Evolutionary conservation across 1,140 invertebrate genomes (phyloP).

Genomic region (Calliphora vicina): DNA sequence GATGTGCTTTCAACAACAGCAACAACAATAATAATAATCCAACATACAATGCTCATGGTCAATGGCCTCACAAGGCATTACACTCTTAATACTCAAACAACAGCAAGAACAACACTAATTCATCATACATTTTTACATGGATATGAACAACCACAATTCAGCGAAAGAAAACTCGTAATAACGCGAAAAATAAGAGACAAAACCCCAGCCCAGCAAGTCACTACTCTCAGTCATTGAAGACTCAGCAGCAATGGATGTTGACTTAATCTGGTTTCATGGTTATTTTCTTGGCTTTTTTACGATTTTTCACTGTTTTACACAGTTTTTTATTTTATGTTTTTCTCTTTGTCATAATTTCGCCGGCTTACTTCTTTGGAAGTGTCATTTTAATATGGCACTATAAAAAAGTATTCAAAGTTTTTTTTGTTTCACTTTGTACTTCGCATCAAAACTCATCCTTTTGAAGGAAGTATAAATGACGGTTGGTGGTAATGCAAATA

Average conservation of each 20-base stretch:
- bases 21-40: background rate
- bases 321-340: background rate
- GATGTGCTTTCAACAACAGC: background rate
- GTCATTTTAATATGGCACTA: slow-evolving; percentile 10
- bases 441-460: background rate
- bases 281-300: background rate
- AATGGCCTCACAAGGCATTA: slow-evolving; percentile 39
- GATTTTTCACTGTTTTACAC: background rate
- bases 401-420: background rate
- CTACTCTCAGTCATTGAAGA: background rate
- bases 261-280: background rate
- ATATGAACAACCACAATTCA: background rate
- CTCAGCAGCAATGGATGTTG: background rate
- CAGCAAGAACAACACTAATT: background rate
- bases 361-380: background rate
- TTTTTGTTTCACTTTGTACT: background rate
- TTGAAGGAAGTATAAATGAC: background rate
- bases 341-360: background rate
- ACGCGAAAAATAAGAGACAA: background rate
- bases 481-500: background rate
- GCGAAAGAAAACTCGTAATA: background rate
- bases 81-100: background rate
- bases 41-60: slow-evolving; percentile 37
- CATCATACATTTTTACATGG: background rate
- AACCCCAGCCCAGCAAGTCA: background rate